Evolutionary conservation across 2,888 invertebrate genomes (phyloP).

Genomic region (Lysandra coridon): DNA sequence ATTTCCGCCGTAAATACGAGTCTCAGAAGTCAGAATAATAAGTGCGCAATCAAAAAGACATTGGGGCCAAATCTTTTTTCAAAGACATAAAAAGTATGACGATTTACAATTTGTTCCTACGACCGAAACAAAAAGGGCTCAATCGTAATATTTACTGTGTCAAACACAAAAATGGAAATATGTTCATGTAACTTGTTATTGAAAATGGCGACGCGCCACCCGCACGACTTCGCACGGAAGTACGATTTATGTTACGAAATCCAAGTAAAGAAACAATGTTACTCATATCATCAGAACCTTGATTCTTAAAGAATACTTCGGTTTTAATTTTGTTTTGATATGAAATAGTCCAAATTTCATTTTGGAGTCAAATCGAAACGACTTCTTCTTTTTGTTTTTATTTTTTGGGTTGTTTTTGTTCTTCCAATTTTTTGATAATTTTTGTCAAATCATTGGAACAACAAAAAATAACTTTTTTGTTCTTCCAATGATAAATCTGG

Average conservation of each 20-base stretch:
- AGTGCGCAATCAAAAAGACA: background rate
- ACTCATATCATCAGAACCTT: background rate
- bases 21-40: background rate
- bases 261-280: background rate
- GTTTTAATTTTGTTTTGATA: background rate
- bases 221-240: background rate
- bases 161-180: slow-evolving; percentile 5
- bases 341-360: background rate
- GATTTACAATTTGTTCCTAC: background rate
- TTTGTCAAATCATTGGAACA: too few relatives aligned
- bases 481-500: background rate
- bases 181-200: background rate
- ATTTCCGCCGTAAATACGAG: background rate
- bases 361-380: background rate
- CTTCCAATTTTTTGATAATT: too few relatives aligned
- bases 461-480: too few relatives aligned
- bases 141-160: slow-evolving; percentile 13
- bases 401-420: too few relatives aligned
- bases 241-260: background rate
- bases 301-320: background rate
- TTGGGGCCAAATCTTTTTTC: background rate
- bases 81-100: background rate
- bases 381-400: too few relatives aligned
- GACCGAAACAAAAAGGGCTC: background rate
- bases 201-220: background rate